phyloP scores from a whole-genome alignment of 2,113 vertebrate species.

The Sorex araneus region DNA sequence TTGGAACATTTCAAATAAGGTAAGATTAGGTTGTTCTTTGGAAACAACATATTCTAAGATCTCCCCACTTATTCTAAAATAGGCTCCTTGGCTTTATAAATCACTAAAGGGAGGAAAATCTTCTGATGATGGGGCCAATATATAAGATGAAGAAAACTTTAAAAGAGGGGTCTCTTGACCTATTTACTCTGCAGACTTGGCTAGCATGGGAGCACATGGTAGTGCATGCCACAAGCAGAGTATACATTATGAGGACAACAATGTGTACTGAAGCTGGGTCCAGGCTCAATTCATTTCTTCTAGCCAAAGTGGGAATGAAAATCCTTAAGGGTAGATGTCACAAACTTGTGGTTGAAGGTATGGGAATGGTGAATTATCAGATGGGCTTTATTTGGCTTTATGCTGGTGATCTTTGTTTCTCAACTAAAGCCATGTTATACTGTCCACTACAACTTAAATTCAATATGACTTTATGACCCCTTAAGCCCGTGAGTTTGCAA shows the following conservation, averaged over 20 bases:
- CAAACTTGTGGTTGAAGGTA: not conserved
- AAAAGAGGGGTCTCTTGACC: not conserved
- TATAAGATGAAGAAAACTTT: not conserved
- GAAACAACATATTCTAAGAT: not conserved
- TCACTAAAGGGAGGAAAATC: not conserved
- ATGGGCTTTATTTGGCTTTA: not conserved
- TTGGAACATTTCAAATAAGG: constrained; percentile 31
- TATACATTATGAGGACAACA: too few species aligned
- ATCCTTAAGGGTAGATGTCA: not conserved
- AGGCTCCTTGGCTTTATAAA: not conserved
- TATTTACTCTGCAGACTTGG: not conserved
- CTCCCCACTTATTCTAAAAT: not conserved
- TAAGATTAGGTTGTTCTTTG: not conserved
- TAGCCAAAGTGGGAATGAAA: not conserved
- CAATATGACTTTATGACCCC: not conserved
- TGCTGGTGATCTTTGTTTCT: not conserved
- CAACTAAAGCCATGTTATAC: not conserved
- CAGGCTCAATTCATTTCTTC: not conserved
- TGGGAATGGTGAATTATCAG: not conserved
- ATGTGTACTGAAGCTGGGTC: not conserved
- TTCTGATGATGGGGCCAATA: not conserved
- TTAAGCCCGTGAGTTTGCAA: not conserved
- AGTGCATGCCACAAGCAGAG: not conserved
- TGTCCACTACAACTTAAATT: not conserved
- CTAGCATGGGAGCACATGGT: not conserved